Base-by-base conservation (phyloP, 2,797 vertebrate species). In the Crocidura indochinensis region DNA sequence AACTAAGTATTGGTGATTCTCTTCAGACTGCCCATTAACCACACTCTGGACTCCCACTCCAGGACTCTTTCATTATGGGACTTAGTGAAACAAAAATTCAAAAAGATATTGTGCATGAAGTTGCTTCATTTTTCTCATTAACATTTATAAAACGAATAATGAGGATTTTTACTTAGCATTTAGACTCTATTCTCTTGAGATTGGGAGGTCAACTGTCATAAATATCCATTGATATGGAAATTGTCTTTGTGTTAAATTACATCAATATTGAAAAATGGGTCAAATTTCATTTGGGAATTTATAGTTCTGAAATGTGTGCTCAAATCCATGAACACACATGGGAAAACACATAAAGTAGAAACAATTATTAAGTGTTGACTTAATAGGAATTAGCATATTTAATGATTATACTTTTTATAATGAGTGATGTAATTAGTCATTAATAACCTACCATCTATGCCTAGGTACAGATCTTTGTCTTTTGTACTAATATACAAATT, bases 131-230 rank as follows among this genome's bases (percentile, higher is more conserved):
- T 80, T 92, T 60, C 19, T 7, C 14, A 88, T 78, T 90, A 90
- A 24, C 4, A 67, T 51, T 69, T 81, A 20, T 1, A 2, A 77
- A 65, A 12, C 29, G 56, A 68, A 64, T 84, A 77, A 69, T 81
- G 53, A 86, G 29, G 26, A 6, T 15, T 86, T 53, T 71, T 47
- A 56, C 14, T 64, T 84, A 80, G 38, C 49, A 86, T 67, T 92
- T 88, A 79, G 47, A 77, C 88, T 53, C 24, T 9, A 6, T 62
- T 86, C 69, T 90, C 69, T 67, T 86, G 56, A 90, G 64, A 88
- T 76, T 69, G 64, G 62, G 11, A 91, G 60, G 76, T 89, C 90
- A 93, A 72, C 38, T 75, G 81, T 12, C 79, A 91, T 29, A 81
- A 84, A 84, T 88, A 15, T 29, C 67, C 47, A 77, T 12, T 75